These are phyloP conservation scores for Yoshiicerus persimilis DNA, from an alignment of 1,140 invertebrate genomes.

Conservation along the genomic window DNA sequence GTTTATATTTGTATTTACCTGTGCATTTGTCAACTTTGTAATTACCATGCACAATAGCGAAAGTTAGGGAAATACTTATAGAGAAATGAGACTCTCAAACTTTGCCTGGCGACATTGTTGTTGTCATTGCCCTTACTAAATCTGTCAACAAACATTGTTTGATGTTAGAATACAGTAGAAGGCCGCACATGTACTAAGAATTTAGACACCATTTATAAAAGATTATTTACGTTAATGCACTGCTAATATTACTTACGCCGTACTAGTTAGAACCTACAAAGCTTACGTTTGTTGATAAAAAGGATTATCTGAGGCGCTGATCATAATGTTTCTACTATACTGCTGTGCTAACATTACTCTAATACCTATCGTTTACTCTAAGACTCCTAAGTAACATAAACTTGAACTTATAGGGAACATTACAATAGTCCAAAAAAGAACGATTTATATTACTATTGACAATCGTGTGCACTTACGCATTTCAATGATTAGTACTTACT, in stretches of 20 bases:
- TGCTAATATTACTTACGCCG: too few species aligned
- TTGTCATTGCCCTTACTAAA: not conserved
- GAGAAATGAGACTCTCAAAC: not conserved
- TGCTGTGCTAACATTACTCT: not conserved
- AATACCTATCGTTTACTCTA: too few species aligned
- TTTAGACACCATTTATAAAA: too few species aligned
- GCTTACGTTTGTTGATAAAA: not conserved
- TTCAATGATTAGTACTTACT: too few species aligned
- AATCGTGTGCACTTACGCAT: too few species aligned
- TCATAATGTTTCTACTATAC: not conserved
- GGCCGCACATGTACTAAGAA: not conserved
- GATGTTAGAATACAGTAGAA: not conserved
- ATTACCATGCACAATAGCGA: not conserved
- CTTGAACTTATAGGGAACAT: too few species aligned
- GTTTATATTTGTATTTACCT: not conserved
- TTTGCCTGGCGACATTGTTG: not conserved
- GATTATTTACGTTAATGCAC: too few species aligned
- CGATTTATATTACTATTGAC: too few species aligned
- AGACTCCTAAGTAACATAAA: too few species aligned
- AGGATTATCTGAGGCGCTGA: not conserved
- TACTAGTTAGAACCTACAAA: too few species aligned
- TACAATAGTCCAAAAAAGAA: too few species aligned
- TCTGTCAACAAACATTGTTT: not conserved
- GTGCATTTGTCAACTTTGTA: not conserved
- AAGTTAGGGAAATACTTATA: not conserved